Evolutionary conservation across 2,113 vertebrate genomes (phyloP).

Genomic region (Heteronetta atricapilla): DNA sequence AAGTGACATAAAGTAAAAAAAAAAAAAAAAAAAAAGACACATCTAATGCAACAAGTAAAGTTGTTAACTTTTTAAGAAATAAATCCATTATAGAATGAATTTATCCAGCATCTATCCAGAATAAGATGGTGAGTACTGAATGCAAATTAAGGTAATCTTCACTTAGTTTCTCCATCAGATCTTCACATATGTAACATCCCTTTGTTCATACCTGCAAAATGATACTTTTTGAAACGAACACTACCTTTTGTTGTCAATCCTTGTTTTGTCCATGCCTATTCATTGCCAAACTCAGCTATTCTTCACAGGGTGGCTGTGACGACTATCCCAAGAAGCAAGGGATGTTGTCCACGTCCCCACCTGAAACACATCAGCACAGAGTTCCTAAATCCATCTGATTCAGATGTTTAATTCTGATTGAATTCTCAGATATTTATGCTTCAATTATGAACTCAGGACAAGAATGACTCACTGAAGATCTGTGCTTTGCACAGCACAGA

Average conservation of each 20-base stretch:
- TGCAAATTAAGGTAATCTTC: background rate
- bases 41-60: background rate
- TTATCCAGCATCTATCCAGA: background rate
- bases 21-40: no score
- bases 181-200: background rate
- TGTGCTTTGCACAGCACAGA: fast-evolving
- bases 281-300: background rate
- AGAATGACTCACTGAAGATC: background rate
- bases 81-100: background rate
- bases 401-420: background rate
- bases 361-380: background rate
- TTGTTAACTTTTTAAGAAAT: background rate
- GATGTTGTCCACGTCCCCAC: background rate
- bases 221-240: background rate
- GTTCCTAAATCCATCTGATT: background rate
- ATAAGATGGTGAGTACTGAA: background rate
- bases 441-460: background rate
- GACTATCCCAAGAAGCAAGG: background rate
- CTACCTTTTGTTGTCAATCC: background rate
- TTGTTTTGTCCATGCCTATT: background rate
- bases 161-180: background rate
- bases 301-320: background rate
- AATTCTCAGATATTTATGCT: background rate
- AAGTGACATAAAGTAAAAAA: background rate
- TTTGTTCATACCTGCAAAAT: background rate